Evolutionary conservation across 1,140 invertebrate species (phyloP), one percentile per base, ranked within the genome.

Genomic region (Drosophila nasuta): DNA sequence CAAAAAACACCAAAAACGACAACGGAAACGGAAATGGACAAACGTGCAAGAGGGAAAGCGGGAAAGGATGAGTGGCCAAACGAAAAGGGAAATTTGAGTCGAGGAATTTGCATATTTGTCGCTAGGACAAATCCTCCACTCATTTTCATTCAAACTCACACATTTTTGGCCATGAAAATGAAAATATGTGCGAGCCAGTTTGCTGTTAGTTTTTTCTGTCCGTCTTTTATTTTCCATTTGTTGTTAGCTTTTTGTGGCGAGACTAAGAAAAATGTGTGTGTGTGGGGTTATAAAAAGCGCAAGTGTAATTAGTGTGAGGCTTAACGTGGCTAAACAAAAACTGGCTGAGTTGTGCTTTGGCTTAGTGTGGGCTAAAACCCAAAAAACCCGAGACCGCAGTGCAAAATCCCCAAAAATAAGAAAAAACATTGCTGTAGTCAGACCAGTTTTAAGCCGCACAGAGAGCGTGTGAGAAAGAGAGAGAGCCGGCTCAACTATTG

Each of bases 301-400:
- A 88, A 87, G 82, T 87, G 83, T 80, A 87, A 87, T 87, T 87
- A 87, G 82, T 87, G 82, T 88, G 82, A 56, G 82, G 83, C 83
- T 87, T 87, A 87, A 71, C 77, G 79, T 72, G 83, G 79, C 79
- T 82, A 87, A 82, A 69, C 83, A 81, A 82, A 81, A 82, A 88
- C 83, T 68, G 75, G 72, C 74, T n/a, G 41, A 3, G 20, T 25
- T 25, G 3, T 25, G 20, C 20, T 25, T 25, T 25, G 20, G 20
- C 20, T 25, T 25, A 25, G 38, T 41, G 81, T 85, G 81, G 73
- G 60, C 57, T 49, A 76, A 66, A 80, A 58, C 52, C 69, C 45
- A 43, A 72, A 60, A 33, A 46, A 48, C 46, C 41, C 51, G n/a
- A 25, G 60, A 60, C 30, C 7, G 1, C 20, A 35, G 45, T 25